phyloP scores from a whole-genome alignment of 2,888 invertebrate species.

The Marronus borbonicus region DNA sequence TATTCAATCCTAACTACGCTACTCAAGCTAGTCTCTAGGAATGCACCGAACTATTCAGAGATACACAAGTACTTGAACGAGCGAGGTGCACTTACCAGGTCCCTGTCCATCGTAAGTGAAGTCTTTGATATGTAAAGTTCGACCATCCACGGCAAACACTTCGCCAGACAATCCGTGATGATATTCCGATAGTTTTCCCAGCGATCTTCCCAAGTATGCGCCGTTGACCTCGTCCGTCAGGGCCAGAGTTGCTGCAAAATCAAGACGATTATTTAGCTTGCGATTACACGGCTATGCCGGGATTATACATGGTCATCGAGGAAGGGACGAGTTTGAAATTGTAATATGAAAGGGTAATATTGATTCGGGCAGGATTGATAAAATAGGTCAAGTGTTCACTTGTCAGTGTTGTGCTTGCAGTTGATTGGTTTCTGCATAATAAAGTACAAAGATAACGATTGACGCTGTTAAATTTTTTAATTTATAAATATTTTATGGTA shows the following conservation, averaged over 20 bases:
- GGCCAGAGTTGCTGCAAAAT: constrained; percentile 24
- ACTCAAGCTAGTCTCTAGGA: too few species aligned
- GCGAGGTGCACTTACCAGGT: constrained; percentile 76
- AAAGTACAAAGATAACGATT: too few species aligned
- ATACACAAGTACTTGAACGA: neutral
- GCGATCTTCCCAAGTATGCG: constrained; percentile 83
- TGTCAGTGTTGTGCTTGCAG: too few species aligned
- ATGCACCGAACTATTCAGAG: too few species aligned
- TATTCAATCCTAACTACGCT: too few species aligned
- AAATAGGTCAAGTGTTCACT: too few species aligned
- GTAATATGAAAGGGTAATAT: too few species aligned
- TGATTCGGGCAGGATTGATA: too few species aligned
- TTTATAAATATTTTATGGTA: too few species aligned
- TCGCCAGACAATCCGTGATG: constrained; percentile 90
- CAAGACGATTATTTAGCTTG: constrained; percentile 14
- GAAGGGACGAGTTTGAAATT: neutral
- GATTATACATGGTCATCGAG: neutral
- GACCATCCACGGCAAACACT: constrained; percentile 90
- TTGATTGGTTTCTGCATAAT: too few species aligned
- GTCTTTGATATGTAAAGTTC: constrained; percentile 89
- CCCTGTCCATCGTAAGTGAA: constrained; percentile 94
- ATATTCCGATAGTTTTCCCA: constrained; percentile 84
- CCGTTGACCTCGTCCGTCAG: constrained; percentile 53
- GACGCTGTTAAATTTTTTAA: too few species aligned
- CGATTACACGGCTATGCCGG: neutral